Base-by-base conservation (phyloP, 64 coral and sea anemone genomes). In the Stichodactyla helianthus region DNA sequence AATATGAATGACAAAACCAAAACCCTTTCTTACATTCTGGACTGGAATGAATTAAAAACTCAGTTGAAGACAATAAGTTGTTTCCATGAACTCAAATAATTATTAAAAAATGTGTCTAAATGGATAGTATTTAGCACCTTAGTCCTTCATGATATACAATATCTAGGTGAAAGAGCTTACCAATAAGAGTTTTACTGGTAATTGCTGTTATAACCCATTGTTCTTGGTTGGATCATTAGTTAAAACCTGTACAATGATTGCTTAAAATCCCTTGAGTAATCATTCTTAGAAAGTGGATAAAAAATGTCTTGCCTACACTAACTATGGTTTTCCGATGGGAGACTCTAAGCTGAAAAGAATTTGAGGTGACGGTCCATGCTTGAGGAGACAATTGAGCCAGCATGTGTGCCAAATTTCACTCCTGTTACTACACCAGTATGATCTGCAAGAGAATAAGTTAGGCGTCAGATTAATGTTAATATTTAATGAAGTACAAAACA, bases 331-430 rank as follows among this genome's bases (percentile, higher is more conserved):
- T 7, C 68, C 0, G 11, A 74, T 31, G 10, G 25, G 68, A 74
- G 5, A 20, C 22, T 26, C 50, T 92, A 90, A 31, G 55, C 77
- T 15, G 97, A 92, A 77, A 92, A 99, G 83, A 99, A 99, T 86
- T 99, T 99, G 44, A 99, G 93, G 83, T 99, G 93, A 10, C 97
- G 90, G 71, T 99, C 97, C 86, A 99, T 94, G 50, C 97, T 90
- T 26, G 93, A 83, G 4, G 97, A 99, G 20, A 92, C 91, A 18
- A 99, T 76, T 14, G 91, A 95, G 26, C 83, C 85, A 59, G 97
- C 97, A 80, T 99, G 93, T 58, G 87, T 92, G 55, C 97, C 93
- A 50, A 99, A 99, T 83, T 99, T 99, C 74, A 99, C 93, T 50
- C 93, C 93, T 9, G 97, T 99, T 23, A 89, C 86, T 53, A 99